These are phyloP conservation scores for Blastobasis lacticolella DNA, from an alignment of 2,888 invertebrate genomes.

Conservation along the genomic window DNA sequence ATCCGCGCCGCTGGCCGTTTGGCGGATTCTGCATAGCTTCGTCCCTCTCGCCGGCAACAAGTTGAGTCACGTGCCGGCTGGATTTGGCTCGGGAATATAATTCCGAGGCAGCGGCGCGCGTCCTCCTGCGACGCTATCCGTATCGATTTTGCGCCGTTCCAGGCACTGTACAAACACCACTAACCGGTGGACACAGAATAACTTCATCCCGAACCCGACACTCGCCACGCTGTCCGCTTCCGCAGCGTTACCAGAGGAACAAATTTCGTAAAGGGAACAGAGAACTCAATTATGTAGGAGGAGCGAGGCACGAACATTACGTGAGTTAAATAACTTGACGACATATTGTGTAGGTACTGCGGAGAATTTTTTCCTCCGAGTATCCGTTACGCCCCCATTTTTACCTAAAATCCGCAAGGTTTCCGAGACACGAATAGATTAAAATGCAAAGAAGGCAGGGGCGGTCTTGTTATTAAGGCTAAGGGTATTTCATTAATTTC, in stretches of 20 bases:
- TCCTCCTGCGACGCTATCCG: slow-evolving; percentile 46
- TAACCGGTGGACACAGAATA: slow-evolving; percentile 27
- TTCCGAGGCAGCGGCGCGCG: slow-evolving; percentile 59
- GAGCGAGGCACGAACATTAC: slow-evolving; percentile 22
- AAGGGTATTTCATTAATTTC: slow-evolving; percentile 3
- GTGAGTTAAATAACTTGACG: slow-evolving; percentile 34
- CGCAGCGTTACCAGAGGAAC: slow-evolving; percentile 21
- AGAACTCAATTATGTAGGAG: slow-evolving; percentile 23
- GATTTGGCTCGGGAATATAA: slow-evolving; percentile 57
- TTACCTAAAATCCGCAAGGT: slow-evolving; percentile 1
- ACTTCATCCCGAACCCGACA: slow-evolving; percentile 7
- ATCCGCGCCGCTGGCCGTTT: neutral
- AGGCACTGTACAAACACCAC: slow-evolving; percentile 48
- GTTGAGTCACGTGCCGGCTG: slow-evolving; percentile 67
- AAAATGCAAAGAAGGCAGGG: slow-evolving; percentile 5
- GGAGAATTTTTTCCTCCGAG: neutral
- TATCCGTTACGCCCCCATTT: neutral
- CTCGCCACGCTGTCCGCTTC: slow-evolving; percentile 11
- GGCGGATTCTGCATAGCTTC: slow-evolving; percentile 17
- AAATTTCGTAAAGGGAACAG: slow-evolving; percentile 6
- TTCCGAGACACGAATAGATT: slow-evolving; percentile 3
- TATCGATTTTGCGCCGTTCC: slow-evolving; percentile 65
- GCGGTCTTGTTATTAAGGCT: neutral
- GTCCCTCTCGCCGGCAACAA: slow-evolving; percentile 56
- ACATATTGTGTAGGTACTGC: slow-evolving; percentile 27